phyloP scores from a whole-genome alignment of 2,797 vertebrate species.

The Melanotaenia trifasciata region DNA sequence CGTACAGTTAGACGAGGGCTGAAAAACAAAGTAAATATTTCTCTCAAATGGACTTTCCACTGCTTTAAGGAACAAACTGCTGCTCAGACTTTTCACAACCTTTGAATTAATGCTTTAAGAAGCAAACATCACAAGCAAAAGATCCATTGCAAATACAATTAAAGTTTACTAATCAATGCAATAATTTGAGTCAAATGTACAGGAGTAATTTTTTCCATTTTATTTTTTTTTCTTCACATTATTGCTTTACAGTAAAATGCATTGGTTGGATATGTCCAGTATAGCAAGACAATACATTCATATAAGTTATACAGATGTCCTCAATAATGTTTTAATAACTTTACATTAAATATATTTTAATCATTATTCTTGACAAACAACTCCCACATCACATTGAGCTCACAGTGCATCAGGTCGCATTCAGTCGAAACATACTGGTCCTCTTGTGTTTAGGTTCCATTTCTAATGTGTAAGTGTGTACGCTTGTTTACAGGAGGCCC shows the following conservation, averaged over 20 bases:
- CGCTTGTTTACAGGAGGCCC: slow-evolving; percentile 58
- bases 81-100: too few species aligned
- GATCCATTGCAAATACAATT: not conserved
- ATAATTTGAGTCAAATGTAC: slow-evolving; percentile 76
- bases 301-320: slow-evolving; percentile 86
- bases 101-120: not conserved
- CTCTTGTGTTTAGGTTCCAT: slow-evolving; percentile 52
- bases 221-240: slow-evolving; percentile 83
- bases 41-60: too few species aligned
- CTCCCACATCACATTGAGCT: slow-evolving; percentile 93
- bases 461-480: slow-evolving; percentile 60
- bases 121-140: not conserved
- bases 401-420: slow-evolving; percentile 98
- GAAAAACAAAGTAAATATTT: too few species aligned
- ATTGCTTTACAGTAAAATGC: slow-evolving; percentile 90
- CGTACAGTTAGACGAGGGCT: too few species aligned
- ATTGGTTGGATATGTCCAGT: slow-evolving; percentile 87
- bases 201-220: slow-evolving; percentile 77
- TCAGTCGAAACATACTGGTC: slow-evolving; percentile 80
- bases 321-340: slow-evolving; percentile 84
- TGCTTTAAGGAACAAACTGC: not conserved
- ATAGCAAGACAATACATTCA: slow-evolving; percentile 90
- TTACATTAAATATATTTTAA: slow-evolving; percentile 86
- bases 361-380: slow-evolving; percentile 89
- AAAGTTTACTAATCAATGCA: slow-evolving; percentile 9